Evolutionary conservation across 2,113 vertebrate species (phyloP).

Genomic region (Notiomystis cincta): DNA sequence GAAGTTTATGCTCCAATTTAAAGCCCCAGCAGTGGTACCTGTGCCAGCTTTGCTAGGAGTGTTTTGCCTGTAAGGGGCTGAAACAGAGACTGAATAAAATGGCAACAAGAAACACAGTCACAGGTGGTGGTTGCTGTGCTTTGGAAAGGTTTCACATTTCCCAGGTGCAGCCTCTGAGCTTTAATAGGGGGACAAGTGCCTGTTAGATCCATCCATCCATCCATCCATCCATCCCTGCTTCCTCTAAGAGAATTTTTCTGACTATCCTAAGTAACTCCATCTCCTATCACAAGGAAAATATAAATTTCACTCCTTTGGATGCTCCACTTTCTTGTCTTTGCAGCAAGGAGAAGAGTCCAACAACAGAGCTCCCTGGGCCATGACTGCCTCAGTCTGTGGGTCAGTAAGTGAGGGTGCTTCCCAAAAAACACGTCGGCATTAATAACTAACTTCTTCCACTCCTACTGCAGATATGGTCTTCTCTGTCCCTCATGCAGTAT

Average conservation of each 20-base stretch:
- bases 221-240: background rate
- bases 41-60: background rate
- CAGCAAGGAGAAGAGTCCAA: background rate
- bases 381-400: background rate
- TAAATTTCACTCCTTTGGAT: background rate
- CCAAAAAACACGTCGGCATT: background rate
- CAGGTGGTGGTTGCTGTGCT: background rate
- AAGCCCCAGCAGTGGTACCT: background rate
- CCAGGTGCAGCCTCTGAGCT: background rate
- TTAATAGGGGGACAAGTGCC: background rate
- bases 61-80: background rate
- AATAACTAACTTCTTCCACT: slow-evolving; percentile 49
- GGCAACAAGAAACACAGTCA: background rate
- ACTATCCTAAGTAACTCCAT: background rate
- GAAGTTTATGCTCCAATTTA: background rate
- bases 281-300: background rate
- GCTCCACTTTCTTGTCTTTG: background rate
- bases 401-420: background rate
- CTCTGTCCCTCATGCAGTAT: slow-evolving; percentile 33
- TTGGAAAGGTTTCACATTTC: background rate
- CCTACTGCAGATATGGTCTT: slow-evolving; percentile 5
- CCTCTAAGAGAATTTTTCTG: background rate
- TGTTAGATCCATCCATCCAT: background rate
- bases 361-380: background rate
- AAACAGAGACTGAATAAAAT: background rate